Conservation (phyloP, 2,888 invertebrate species). For the Chironomus tentans region DNA sequence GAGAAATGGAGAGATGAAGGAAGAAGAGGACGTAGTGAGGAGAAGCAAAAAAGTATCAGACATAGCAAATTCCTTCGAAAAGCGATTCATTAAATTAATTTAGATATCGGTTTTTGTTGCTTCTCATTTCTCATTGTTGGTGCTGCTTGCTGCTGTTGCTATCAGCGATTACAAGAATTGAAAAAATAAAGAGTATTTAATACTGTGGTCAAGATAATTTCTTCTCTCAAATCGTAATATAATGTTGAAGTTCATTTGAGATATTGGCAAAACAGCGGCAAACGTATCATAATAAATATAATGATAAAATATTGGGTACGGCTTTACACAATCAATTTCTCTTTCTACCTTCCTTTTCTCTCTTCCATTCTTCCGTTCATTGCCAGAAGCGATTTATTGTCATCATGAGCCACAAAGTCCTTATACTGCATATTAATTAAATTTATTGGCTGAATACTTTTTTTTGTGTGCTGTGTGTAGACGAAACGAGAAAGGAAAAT, state of each 20-base stretch:
- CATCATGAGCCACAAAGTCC: constrained; percentile 8
- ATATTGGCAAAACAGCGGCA: background rate
- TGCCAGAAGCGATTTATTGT: constrained; percentile 20
- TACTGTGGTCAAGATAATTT: no score
- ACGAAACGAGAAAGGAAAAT: background rate
- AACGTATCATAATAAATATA: constrained; percentile 15
- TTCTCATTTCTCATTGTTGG: background rate
- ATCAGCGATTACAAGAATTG: constrained; percentile 4
- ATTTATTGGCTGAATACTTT: constrained; percentile 11
- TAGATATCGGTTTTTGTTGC: constrained; percentile 11
- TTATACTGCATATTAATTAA: constrained; percentile 11
- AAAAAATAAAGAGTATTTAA: background rate
- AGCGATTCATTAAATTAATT: constrained; percentile 23
- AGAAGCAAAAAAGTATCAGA: background rate
- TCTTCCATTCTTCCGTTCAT: background rate
- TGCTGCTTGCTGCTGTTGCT: background rate
- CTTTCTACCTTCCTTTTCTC: background rate
- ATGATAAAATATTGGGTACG: constrained; percentile 19
- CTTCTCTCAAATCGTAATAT: no score
- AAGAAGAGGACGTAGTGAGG: background rate
- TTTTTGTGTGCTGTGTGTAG: background rate
- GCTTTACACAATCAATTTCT: background rate
- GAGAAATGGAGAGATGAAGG: background rate
- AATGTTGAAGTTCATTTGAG: no score
- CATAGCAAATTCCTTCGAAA: background rate